Evolutionary conservation across 2,113 vertebrate genomes (phyloP).

Genomic region (Hemicordylus capensis): DNA sequence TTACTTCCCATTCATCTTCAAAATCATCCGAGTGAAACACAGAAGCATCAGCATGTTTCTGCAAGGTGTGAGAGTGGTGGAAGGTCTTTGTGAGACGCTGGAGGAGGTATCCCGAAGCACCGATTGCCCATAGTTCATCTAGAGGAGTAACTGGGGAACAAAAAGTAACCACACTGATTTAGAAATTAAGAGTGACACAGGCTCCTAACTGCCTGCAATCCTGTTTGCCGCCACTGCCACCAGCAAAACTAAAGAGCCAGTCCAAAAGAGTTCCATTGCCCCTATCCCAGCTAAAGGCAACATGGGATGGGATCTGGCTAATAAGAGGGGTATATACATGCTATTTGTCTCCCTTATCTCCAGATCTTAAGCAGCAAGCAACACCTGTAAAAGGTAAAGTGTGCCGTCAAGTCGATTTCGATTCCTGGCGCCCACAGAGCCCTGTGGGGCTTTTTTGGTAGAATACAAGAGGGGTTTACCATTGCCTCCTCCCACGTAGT

Average conservation of each 20-base stretch:
- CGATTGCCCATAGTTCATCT: conserved; percentile 93
- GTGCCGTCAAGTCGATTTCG: too few species aligned
- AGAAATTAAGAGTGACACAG: background rate
- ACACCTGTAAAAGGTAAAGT: too few species aligned
- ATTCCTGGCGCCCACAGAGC: too few species aligned
- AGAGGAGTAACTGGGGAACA: conserved; percentile 83
- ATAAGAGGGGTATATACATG: background rate
- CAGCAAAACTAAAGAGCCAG: too few species aligned
- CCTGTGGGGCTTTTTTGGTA: too few species aligned
- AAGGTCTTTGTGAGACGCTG: conserved; percentile 94
- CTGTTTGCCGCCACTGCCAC: background rate
- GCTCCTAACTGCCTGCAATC: background rate
- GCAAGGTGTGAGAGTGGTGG: conserved; percentile 73
- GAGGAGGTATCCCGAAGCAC: conserved; percentile 82
- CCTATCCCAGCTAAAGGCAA: background rate
- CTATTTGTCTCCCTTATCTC: background rate
- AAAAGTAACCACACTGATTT: background rate
- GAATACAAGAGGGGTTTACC: too few species aligned
- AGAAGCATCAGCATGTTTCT: conserved; percentile 64
- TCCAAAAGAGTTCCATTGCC: background rate
- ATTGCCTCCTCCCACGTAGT: too few species aligned
- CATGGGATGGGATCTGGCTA: background rate
- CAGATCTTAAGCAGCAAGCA: too few species aligned
- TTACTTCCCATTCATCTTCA: conserved; percentile 97
- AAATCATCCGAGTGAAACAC: conserved; percentile 82